These are phyloP conservation scores for Cochlearius cochlearius DNA, from an alignment of 2,113 vertebrate species.

Conservation along the genomic window DNA sequence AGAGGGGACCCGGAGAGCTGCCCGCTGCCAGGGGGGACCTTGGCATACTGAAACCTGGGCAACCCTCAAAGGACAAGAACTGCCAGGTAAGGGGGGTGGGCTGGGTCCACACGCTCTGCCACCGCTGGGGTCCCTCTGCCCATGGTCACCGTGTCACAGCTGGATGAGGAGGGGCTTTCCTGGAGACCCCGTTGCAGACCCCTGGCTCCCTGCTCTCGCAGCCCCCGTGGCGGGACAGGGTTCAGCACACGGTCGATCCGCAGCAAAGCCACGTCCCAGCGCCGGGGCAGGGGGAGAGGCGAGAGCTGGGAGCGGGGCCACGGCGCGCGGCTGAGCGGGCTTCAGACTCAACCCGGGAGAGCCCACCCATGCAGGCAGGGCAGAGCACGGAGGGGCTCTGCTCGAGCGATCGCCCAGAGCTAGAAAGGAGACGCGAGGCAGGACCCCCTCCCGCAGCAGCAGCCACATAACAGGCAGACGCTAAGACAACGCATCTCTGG, in stretches of 20 bases:
- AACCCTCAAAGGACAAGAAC: constrained; percentile 53
- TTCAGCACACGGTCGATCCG: neutral
- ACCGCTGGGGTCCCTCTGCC: neutral
- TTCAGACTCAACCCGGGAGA: neutral
- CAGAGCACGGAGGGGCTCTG: neutral
- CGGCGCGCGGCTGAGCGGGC: fast-evolving
- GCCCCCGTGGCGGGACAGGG: neutral
- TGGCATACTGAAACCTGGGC: constrained; percentile 73
- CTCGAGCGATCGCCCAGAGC: fast-evolving
- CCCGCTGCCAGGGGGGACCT: constrained; percentile 77
- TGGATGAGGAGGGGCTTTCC: neutral
- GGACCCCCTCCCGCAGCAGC: neutral
- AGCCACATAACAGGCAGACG: neutral
- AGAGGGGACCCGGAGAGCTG: constrained; percentile 77
- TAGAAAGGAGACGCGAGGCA: neutral
- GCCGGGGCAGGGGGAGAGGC: neutral
- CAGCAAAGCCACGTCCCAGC: neutral
- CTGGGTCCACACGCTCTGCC: neutral
- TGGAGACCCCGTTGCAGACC: neutral
- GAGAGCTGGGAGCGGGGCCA: neutral
- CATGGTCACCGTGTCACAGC: neutral
- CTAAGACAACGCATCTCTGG: neutral
- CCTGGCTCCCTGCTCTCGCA: neutral
- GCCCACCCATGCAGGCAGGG: neutral
- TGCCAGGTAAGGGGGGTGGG: constrained; percentile 65